Conservation (phyloP, 1,140 invertebrate genomes). For the Anthonomus grandis region DNA sequence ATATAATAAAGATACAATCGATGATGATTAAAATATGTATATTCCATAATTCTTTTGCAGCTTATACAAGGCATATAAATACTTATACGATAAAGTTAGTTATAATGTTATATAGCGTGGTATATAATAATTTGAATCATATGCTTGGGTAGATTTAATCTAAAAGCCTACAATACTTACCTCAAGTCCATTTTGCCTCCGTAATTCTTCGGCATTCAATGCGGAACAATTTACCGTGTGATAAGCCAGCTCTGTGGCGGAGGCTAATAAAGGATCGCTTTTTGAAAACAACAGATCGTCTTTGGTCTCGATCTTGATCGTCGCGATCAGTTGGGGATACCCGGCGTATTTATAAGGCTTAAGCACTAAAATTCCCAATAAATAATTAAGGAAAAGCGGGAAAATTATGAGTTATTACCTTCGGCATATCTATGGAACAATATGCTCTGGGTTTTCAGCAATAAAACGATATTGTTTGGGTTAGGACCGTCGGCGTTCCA, state of each 20-base stretch:
- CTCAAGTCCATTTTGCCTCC: slow-evolving; percentile 89
- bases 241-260: slow-evolving; percentile 92
- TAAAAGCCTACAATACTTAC: slow-evolving; percentile 47
- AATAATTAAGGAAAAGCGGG: neutral
- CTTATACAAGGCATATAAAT: too few species aligned
- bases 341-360: slow-evolving; percentile 98
- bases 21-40: too few species aligned
- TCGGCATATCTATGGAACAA: slow-evolving; percentile 88
- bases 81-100: too few species aligned
- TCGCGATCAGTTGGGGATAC: slow-evolving; percentile 96
- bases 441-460: slow-evolving; percentile 94
- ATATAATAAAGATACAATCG: too few species aligned
- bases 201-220: slow-evolving; percentile 95
- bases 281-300: slow-evolving; percentile 93
- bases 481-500: slow-evolving; percentile 89
- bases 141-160: neutral
- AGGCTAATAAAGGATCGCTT: slow-evolving; percentile 77
- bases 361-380: slow-evolving; percentile 62
- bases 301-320: slow-evolving; percentile 88
- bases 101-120: too few species aligned
- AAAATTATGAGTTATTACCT: slow-evolving; percentile 57
- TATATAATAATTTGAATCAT: neutral
- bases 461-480: slow-evolving; percentile 93
- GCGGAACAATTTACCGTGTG: slow-evolving; percentile 96
- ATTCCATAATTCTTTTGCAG: too few species aligned